A percentile compares a stretch with the other conserved stretches of the same genome.
These are phyloP conservation scores for Danio kyathit DNA, from an alignment of 2,797 vertebrate genomes.

Conservation along the genomic window DNA sequence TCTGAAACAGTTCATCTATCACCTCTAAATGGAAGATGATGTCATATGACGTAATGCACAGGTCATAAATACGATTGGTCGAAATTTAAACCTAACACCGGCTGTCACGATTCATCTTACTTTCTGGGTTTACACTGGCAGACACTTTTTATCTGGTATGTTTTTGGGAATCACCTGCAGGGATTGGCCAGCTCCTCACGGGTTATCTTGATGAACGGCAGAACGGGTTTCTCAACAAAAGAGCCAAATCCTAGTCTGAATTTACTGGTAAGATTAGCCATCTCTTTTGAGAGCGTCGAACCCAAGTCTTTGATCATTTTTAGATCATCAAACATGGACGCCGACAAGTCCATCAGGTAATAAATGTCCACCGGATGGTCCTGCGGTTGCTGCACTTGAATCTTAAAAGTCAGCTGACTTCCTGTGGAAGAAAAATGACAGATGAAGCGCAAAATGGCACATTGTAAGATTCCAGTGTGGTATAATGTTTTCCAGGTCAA, in stretches of 20 bases:
- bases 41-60: neutral
- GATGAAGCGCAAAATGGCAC: neutral
- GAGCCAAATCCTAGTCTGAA: constrained; percentile 97
- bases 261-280: constrained; percentile 95
- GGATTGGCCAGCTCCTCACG: constrained; percentile 87
- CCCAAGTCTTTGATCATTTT: constrained; percentile 91
- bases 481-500: constrained; percentile 30
- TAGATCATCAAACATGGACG: constrained; percentile 94
- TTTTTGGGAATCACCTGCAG: constrained; percentile 83
- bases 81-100: constrained; percentile 15
- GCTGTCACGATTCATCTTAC: neutral
- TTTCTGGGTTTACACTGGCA: constrained; percentile 9
- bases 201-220: constrained; percentile 92
- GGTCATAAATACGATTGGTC: constrained; percentile 1
- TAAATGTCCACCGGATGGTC: constrained; percentile 98
- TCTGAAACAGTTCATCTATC: neutral
- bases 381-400: constrained; percentile 91
- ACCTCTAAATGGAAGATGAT: constrained; percentile 7
- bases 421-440: constrained; percentile 73
- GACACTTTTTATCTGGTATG: neutral
- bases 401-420: constrained; percentile 87
- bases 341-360: constrained; percentile 99
- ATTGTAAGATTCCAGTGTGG: constrained; percentile 26
- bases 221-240: constrained; percentile 97
- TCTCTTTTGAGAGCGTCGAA: constrained; percentile 91